Conservation (phyloP, 2,113 vertebrate species). For the Protomyctophum bolini region DNA sequence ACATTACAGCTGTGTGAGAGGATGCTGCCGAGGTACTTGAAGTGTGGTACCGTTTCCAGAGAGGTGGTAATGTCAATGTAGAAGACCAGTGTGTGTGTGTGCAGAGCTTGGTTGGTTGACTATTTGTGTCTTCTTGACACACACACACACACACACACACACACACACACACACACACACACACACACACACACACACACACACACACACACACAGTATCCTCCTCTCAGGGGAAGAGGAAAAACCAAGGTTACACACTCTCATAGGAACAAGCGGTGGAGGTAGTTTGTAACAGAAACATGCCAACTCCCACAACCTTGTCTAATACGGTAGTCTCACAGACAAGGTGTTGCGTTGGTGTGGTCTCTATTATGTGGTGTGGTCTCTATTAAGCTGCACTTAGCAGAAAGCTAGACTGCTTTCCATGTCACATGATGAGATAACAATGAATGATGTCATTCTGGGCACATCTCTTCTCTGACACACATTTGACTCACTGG, state of each 20-base stretch:
- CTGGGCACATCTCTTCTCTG: conserved; percentile 9
- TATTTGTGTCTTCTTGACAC: background rate
- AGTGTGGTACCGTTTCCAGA: too few species aligned
- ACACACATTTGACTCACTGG: conserved; percentile 8
- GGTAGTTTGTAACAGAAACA: background rate
- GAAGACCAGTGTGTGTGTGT: background rate
- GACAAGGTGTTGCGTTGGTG: background rate
- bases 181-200: background rate
- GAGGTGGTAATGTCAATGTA: background rate
- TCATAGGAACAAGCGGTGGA: conserved; percentile 7
- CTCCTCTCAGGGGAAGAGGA: conserved; percentile 1
- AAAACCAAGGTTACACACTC: conserved; percentile 39
- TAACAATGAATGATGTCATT: conserved; percentile 39
- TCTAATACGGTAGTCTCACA: background rate
- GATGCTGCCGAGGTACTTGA: background rate
- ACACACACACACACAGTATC: background rate
- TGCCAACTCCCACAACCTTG: background rate
- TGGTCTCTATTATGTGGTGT: conserved; percentile 4
- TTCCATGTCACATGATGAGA: conserved; percentile 35
- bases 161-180: too few species aligned
- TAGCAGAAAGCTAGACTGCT: conserved; percentile 1
- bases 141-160: too few species aligned
- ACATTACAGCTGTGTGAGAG: background rate
- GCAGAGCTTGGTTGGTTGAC: too few species aligned
- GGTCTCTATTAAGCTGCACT: conserved; percentile 10